Evolutionary conservation across 2,797 vertebrate genomes (phyloP).

Genomic region (Paedocypris micromegethes): DNA sequence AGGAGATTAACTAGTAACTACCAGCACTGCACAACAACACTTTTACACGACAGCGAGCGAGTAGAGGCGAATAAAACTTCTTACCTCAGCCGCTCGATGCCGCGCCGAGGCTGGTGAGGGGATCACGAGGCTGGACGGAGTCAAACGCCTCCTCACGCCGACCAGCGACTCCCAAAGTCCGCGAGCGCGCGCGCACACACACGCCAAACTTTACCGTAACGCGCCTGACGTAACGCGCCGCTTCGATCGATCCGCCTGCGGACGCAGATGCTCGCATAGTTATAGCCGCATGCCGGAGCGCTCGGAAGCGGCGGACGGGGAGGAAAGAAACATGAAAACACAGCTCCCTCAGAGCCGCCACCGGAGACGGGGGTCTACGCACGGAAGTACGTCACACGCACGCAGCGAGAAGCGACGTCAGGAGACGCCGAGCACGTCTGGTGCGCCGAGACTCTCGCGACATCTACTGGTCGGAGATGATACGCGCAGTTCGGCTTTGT

Average conservation of each 20-base stretch:
- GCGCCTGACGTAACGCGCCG: constrained; percentile 33
- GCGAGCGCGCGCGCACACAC: constrained; percentile 31
- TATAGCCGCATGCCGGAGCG: constrained; percentile 40
- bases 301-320: constrained; percentile 38
- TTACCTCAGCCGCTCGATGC: too few relatives aligned
- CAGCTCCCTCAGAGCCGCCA: constrained; percentile 54
- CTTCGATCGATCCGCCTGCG: constrained; percentile 14
- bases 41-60: too few relatives aligned
- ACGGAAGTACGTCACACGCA: constrained; percentile 75
- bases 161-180: constrained; percentile 7
- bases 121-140: too few relatives aligned
- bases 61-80: too few relatives aligned
- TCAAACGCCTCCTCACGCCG: too few relatives aligned
- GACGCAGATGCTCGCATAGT: constrained; percentile 15
- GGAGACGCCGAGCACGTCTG: constrained; percentile 45
- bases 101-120: too few relatives aligned
- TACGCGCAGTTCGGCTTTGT: background rate
- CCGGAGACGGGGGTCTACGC: constrained; percentile 57
- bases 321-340: constrained; percentile 62
- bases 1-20: too few relatives aligned
- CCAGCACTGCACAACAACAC: too few relatives aligned
- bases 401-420: constrained; percentile 50
- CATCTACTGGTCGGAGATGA: constrained; percentile 52
- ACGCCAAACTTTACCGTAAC: constrained; percentile 44
- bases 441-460: constrained; percentile 45